Evolutionary conservation across 2,113 vertebrate genomes (phyloP).

Genomic region (Xenus cinereus): DNA sequence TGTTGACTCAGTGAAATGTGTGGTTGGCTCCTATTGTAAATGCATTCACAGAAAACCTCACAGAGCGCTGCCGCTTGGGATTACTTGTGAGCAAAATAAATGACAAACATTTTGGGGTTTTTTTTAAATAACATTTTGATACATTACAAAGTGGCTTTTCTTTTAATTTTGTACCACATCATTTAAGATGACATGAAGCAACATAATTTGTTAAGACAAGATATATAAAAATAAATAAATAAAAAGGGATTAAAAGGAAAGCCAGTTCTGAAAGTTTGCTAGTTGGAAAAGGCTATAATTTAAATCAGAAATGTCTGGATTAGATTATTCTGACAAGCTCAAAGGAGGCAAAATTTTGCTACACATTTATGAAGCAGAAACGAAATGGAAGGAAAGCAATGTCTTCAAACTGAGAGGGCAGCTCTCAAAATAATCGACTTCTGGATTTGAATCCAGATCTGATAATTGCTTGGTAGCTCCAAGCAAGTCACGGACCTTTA

Average conservation of each 20-base stretch:
- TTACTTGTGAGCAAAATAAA: slow-evolving; percentile 39
- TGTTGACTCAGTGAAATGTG: slow-evolving; percentile 58
- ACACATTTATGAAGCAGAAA: neutral
- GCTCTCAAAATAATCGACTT: neutral
- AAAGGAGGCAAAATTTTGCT: slow-evolving; percentile 20
- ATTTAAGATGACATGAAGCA: slow-evolving; percentile 29
- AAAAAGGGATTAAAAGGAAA: slow-evolving; percentile 49
- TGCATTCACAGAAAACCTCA: slow-evolving; percentile 62
- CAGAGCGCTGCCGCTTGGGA: neutral
- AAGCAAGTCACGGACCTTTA: neutral
- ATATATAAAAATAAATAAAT: slow-evolving; percentile 36
- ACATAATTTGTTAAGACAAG: slow-evolving; percentile 24
- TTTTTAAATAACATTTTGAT: slow-evolving; percentile 44
- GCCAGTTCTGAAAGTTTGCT: slow-evolving; percentile 8
- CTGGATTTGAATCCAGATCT: neutral
- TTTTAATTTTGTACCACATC: slow-evolving; percentile 41
- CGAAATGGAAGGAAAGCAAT: neutral
- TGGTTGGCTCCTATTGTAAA: slow-evolving; percentile 58
- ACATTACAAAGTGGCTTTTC: slow-evolving; percentile 47
- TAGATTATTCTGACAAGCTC: slow-evolving; percentile 22
- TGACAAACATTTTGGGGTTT: neutral
- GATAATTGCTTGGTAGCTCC: neutral
- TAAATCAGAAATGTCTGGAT: slow-evolving; percentile 44
- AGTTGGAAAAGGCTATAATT: slow-evolving; percentile 21
- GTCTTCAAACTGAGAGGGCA: neutral